Percentiles rank a stretch among this genome's conserved stretches.
Conservation (phyloP, 2,888 invertebrate species). For the Drosophila lacicola region DNA sequence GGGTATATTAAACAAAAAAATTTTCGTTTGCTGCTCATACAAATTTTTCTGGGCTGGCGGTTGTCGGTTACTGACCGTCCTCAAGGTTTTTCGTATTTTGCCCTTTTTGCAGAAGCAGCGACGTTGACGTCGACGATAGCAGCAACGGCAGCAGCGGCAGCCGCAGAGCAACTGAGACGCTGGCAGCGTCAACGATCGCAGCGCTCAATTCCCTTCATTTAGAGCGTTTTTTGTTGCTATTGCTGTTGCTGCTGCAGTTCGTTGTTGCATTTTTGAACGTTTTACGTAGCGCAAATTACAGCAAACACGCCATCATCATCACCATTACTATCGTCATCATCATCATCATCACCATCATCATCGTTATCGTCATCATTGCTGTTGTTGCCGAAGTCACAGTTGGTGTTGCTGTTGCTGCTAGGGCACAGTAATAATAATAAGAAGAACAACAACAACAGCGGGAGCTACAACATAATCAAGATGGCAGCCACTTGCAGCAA, state of each 20-base stretch:
- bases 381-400: conserved; percentile 50
- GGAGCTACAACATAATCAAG: conserved; percentile 75
- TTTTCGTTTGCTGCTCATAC: conserved; percentile 73
- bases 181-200: conserved; percentile 77
- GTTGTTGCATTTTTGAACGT: conserved; percentile 80
- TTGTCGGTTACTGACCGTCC: conserved; percentile 83
- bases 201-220: conserved; percentile 80
- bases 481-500: conserved; percentile 78
- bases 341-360: conserved; percentile 42
- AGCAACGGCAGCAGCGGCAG: conserved; percentile 29
- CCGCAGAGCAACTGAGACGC: conserved; percentile 53
- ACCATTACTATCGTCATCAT: conserved; percentile 54
- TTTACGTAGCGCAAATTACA: conserved; percentile 84
- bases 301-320: conserved; percentile 83
- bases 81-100: conserved; percentile 82
- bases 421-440: conserved; percentile 63
- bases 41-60: conserved; percentile 81
- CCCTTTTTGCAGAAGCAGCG: conserved; percentile 71
- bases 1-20: conserved; percentile 57
- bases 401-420: conserved; percentile 51
- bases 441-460: conserved; percentile 55
- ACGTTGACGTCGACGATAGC: conserved; percentile 25
- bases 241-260: conserved; percentile 53
- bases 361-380: conserved; percentile 24
- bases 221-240: conserved; percentile 67